phyloP scores from a whole-genome alignment of 2,888 invertebrate species.

The Labia minor region DNA sequence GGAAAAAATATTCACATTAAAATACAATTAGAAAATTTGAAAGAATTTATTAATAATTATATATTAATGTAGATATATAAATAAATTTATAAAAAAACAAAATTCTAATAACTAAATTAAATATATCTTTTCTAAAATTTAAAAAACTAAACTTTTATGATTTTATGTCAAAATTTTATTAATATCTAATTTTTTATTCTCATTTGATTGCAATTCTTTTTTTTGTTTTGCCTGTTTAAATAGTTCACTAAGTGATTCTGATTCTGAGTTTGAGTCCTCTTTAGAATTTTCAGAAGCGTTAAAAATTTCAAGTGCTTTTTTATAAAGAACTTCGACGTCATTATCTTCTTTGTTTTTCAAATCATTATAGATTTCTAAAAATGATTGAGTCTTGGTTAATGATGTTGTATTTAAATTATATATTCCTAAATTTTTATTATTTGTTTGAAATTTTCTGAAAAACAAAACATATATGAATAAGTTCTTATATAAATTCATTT shows the following conservation, averaged over 20 bases:
- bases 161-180: no score
- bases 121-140: no score
- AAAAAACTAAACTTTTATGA: no score
- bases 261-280: background rate
- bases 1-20: no score
- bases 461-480: constrained; percentile 24
- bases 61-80: no score
- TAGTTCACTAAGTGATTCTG: background rate
- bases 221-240: no score
- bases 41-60: no score
- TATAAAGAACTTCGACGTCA: constrained; percentile 43
- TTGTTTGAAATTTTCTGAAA: constrained; percentile 55
- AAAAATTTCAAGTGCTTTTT: constrained; percentile 39
- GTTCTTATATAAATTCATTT: background rate
- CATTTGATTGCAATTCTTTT: no score
- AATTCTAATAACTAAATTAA: no score
- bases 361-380: constrained; percentile 50
- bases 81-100: no score
- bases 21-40: no score
- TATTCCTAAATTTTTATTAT: constrained; percentile 44
- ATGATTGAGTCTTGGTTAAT: constrained; percentile 48
- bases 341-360: constrained; percentile 44
- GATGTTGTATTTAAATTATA: constrained; percentile 45
- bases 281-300: constrained; percentile 30
- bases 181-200: no score